Conservation (phyloP, 2,113 vertebrate genomes). For the Cottus gobio region DNA sequence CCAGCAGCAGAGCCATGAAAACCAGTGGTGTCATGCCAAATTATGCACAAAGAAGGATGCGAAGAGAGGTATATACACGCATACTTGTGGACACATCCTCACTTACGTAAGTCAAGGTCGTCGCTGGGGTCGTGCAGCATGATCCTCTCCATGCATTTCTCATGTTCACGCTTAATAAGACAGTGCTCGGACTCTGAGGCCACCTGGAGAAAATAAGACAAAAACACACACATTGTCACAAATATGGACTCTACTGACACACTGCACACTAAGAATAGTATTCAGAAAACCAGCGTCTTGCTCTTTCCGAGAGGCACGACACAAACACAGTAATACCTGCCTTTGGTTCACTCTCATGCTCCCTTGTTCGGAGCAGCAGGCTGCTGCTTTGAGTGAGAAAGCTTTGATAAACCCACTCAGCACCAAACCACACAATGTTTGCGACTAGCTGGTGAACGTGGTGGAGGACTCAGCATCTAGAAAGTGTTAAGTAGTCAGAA, state of each 20-base stretch:
- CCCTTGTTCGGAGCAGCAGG: too few relatives aligned
- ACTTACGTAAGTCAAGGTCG: slow-evolving; percentile 74
- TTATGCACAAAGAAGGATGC: slow-evolving; percentile 15
- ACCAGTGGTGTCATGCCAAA: neutral
- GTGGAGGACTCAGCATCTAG: neutral
- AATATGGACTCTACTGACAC: neutral
- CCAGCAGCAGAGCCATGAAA: slow-evolving; percentile 20
- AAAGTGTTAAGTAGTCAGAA: neutral
- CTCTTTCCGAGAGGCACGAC: neutral
- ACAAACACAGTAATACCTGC: neutral
- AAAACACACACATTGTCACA: slow-evolving; percentile 13
- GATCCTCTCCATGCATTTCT: slow-evolving; percentile 84
- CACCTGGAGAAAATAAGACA: slow-evolving; percentile 69
- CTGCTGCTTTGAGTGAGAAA: too few relatives aligned
- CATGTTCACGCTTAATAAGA: slow-evolving; percentile 81
- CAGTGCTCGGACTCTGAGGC: slow-evolving; percentile 77
- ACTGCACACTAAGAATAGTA: neutral
- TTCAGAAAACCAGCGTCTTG: neutral
- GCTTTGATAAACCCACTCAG: too few relatives aligned
- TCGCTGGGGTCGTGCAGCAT: slow-evolving; percentile 63
- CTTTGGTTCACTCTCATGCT: too few relatives aligned
- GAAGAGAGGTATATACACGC: neutral
- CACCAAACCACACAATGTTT: too few relatives aligned
- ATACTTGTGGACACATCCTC: neutral
- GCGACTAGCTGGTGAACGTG: neutral